Conservation (phyloP, 2,113 vertebrate genomes). For the Seriola rivoliana region DNA sequence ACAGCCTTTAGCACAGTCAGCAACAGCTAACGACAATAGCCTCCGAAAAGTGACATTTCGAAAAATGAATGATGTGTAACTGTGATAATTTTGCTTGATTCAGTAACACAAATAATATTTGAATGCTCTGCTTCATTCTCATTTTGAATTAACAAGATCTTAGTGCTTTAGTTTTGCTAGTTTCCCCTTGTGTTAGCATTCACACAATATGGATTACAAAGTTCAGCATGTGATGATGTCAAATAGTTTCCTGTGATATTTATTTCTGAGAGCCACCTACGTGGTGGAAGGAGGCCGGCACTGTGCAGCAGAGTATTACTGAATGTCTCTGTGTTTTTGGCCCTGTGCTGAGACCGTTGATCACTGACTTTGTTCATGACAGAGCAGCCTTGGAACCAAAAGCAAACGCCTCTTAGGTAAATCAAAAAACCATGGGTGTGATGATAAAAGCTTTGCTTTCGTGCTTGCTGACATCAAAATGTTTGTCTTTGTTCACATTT, state of each 20-base stretch:
- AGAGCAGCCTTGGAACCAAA: constrained; percentile 54
- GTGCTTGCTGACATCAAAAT: constrained; percentile 61
- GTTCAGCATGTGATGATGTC: constrained; percentile 30
- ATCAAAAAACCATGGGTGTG: constrained; percentile 47
- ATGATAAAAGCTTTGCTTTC: constrained; percentile 56
- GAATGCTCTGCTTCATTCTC: constrained; percentile 6
- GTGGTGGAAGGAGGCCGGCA: background rate
- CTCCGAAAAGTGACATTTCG: constrained; percentile 29
- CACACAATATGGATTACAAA: background rate
- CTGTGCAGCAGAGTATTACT: constrained; percentile 19
- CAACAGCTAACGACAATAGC: constrained; percentile 26
- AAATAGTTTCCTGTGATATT: constrained; percentile 20
- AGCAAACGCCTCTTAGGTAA: constrained; percentile 58
- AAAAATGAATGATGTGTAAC: constrained; percentile 35
- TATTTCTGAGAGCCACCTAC: constrained; percentile 7
- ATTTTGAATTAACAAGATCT: background rate
- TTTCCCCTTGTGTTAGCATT: background rate
- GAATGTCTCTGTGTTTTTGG: constrained; percentile 38
- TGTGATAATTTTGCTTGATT: constrained; percentile 23
- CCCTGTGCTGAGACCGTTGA: constrained; percentile 43
- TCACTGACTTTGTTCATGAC: constrained; percentile 67
- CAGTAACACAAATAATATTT: constrained; percentile 25
- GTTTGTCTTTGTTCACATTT: constrained; percentile 53
- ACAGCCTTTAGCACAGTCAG: constrained; percentile 19
- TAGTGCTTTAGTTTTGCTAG: background rate